phyloP scores from a whole-genome alignment of 2,113 vertebrate genomes.

The Recurvirostra avosetta region DNA sequence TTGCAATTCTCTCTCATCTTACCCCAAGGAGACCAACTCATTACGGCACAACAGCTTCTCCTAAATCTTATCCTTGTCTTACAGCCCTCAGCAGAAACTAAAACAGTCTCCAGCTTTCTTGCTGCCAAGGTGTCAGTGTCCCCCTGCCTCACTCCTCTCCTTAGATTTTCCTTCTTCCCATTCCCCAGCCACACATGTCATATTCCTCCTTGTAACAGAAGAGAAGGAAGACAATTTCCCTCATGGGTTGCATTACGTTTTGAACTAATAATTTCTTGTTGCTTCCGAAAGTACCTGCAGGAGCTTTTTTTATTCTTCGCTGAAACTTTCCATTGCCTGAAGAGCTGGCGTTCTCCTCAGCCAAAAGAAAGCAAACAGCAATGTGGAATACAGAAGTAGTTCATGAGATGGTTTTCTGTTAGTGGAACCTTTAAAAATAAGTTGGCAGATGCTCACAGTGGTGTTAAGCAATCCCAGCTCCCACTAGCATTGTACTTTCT shows the following conservation, averaged over 20 bases:
- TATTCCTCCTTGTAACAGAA: neutral
- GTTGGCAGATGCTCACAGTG: neutral
- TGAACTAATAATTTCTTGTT: neutral
- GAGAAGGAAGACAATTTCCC: neutral
- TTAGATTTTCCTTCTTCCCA: neutral
- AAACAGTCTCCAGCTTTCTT: neutral
- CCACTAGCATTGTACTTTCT: neutral
- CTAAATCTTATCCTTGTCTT: neutral
- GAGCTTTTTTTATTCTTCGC: neutral
- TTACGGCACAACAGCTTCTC: neutral
- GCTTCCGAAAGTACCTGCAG: neutral
- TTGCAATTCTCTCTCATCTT: neutral
- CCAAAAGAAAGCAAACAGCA: neutral
- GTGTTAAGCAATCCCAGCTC: neutral
- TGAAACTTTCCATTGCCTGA: neutral
- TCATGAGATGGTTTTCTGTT: neutral
- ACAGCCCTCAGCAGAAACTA: neutral
- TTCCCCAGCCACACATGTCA: neutral
- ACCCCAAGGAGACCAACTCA: neutral
- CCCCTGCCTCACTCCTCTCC: neutral
- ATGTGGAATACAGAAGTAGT: neutral
- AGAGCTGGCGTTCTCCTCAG: neutral
- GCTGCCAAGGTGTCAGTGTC: neutral
- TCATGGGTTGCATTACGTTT: neutral
- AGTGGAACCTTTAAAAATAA: neutral